Evolutionary conservation across 2,888 invertebrate genomes (phyloP).

Genomic region (Craniophora ligustri): DNA sequence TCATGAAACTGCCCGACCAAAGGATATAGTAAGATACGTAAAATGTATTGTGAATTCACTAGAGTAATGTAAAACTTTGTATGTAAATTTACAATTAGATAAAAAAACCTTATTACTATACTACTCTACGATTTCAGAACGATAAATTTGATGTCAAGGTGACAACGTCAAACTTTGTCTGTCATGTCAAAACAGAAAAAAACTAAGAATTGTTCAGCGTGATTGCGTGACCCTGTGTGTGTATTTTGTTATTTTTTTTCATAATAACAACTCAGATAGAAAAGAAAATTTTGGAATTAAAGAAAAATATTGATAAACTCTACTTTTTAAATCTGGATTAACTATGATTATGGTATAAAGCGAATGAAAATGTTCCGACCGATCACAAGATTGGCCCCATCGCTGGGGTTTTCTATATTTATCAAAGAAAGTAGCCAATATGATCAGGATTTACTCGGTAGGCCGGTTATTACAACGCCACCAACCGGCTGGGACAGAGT

Average conservation of each 20-base stretch:
- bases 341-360: conserved; percentile 18
- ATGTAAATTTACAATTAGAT: too few species aligned
- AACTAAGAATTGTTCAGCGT: too few species aligned
- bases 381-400: conserved; percentile 69
- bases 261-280: too few species aligned
- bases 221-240: too few species aligned
- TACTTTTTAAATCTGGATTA: too few species aligned
- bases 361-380: conserved; percentile 66
- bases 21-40: too few species aligned
- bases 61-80: too few species aligned
- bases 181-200: too few species aligned
- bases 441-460: conserved; percentile 64
- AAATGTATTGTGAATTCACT: too few species aligned
- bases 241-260: too few species aligned
- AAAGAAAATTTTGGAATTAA: neutral
- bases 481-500: conserved; percentile 85
- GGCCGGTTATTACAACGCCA: conserved; percentile 4
- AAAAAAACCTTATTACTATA: too few species aligned
- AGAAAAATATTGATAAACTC: neutral
- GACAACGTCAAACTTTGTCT: conserved; percentile 1
- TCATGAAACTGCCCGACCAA: too few species aligned
- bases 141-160: neutral
- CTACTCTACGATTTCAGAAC: conserved; percentile 12
- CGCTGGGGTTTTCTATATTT: conserved; percentile 68
- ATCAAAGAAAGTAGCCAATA: conserved; percentile 46